These are phyloP conservation scores for Gavialis gangeticus DNA, from an alignment of 2,113 vertebrate species.

Conservation along the genomic window DNA sequence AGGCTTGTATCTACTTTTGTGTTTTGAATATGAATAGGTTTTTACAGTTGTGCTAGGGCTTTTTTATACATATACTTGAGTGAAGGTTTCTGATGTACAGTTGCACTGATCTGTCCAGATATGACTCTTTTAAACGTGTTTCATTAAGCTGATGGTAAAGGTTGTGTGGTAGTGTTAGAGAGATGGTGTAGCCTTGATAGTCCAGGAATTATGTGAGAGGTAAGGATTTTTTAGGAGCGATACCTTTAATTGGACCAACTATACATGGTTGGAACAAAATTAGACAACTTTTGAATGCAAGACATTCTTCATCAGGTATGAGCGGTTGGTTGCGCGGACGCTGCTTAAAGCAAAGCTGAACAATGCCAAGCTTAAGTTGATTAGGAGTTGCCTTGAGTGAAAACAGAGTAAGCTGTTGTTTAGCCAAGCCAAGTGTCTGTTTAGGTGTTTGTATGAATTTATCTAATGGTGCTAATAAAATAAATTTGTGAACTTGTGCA, in stretches of 20 bases:
- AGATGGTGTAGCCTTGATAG: no score
- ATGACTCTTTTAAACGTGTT: neutral
- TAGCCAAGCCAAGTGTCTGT: neutral
- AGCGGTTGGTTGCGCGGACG: neutral
- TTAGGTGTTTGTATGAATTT: no score
- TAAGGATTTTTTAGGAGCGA: no score
- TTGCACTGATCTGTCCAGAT: neutral
- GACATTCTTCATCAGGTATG: no score
- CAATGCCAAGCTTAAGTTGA: neutral
- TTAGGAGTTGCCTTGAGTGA: neutral
- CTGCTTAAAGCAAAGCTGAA: neutral
- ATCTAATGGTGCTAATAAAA: neutral
- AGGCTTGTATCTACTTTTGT: neutral
- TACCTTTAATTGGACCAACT: no score
- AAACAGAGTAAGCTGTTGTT: neutral
- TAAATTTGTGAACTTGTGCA: neutral
- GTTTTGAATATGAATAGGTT: neutral
- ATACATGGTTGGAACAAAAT: no score
- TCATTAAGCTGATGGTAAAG: neutral
- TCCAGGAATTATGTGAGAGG: no score
- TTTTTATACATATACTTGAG: neutral
- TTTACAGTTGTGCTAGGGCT: fast-evolving
- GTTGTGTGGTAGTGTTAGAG: no score
- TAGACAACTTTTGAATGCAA: no score
- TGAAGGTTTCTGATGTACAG: neutral